Evolutionary conservation across 2,113 vertebrate genomes (phyloP).

Genomic region (Thalassoma bifasciatum): DNA sequence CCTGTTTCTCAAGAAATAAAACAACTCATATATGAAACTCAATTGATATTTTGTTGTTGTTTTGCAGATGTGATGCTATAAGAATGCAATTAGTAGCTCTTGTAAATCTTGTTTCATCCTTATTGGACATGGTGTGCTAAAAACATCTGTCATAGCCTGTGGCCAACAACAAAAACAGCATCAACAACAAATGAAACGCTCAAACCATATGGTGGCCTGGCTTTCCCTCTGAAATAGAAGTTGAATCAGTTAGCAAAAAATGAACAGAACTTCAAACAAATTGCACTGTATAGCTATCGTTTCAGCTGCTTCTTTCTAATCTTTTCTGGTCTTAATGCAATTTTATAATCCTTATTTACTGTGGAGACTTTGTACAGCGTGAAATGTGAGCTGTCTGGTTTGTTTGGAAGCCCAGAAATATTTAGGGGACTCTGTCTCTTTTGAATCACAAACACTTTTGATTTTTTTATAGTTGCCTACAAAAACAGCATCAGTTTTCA

Average conservation of each 20-base stretch:
- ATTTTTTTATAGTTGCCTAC: conserved; percentile 75
- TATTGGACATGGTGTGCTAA: conserved; percentile 38
- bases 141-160: conserved; percentile 69
- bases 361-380: conserved; percentile 38
- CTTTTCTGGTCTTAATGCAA: conserved; percentile 47
- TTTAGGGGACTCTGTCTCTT: conserved; percentile 73
- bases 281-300: not conserved
- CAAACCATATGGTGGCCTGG: conserved; percentile 19
- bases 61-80: not conserved
- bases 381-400: conserved; percentile 46
- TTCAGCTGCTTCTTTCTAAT: conserved; percentile 52
- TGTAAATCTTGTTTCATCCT: conserved; percentile 26
- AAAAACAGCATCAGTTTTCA: conserved; percentile 45
- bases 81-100: conserved; percentile 11
- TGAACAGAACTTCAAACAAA: conserved; percentile 39
- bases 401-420: conserved; percentile 79
- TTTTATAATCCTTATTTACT: conserved; percentile 53
- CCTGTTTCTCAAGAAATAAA: conserved; percentile 10
- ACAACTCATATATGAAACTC: not conserved
- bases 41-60: not conserved
- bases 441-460: conserved; percentile 73
- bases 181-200: conserved; percentile 39
- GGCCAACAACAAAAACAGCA: conserved; percentile 47
- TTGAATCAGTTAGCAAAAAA: conserved; percentile 17
- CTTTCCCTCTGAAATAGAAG: conserved; percentile 27